Evolutionary conservation across 2,113 vertebrate genomes (phyloP), one percentile per base, ranked within the genome.

Genomic region (Sinocyclocheilus maitianheensis): DNA sequence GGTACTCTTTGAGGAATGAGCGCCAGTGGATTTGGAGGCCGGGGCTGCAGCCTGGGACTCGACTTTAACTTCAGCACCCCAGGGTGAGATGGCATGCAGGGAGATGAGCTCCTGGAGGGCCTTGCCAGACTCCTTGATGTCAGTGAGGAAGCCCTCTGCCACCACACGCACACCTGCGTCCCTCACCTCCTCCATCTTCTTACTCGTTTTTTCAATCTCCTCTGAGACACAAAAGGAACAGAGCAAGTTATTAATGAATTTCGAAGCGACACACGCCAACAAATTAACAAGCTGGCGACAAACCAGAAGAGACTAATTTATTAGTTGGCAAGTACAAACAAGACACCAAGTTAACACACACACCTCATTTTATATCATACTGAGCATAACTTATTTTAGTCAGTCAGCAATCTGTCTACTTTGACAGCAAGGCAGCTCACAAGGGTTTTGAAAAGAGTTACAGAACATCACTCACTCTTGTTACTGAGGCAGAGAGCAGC

Each of bases 111-210:
- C 98, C 91, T 96, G 96, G 0, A 98, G 91, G 79, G 93, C 93
- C 92, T 96, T 97, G 79, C 93, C 94, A 0, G 96, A 97, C 2
- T 92, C 93, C 55, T 95, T 94, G 72, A 97, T 78, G 1, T 98
- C 97, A 26, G 93, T 93, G 58, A 99, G 97, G 91, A 99, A 97
- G 0, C 93, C 95, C 86, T 99, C 97, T 0, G 96, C 94, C 20
- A 99, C 96, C 7, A 99, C 98, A 0, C 96, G 95, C 20, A 99
- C 91, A 1, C 95, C 95, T 1, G 96, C 97, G 1, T 96, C 97
- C 82, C 95, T 96, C 1, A 95, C 95, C 83, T 99, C 98, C 85
- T 98, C 98, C 97, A 99, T 99, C 91, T 99, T 99, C 93, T 98
- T 99, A 85, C 77, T 96, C 97, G 98, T 97, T 90, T 99, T 99